Evolutionary conservation across 1,140 invertebrate species (phyloP).

Genomic region (Pissodes strobi): DNA sequence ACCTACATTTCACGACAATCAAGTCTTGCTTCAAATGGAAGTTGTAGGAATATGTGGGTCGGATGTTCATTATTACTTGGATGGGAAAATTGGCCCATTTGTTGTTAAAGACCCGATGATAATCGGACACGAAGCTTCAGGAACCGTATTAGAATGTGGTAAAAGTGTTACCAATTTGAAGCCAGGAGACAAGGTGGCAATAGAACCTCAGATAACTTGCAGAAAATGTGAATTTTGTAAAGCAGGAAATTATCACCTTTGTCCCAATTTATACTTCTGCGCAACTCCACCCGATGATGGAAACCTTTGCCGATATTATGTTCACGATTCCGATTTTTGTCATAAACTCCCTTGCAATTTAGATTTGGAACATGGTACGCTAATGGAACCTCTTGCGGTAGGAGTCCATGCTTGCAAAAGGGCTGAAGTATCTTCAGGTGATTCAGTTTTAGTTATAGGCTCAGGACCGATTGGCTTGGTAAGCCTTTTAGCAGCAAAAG

Average conservation of each 20-base stretch:
- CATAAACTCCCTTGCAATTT: slow-evolving; percentile 89
- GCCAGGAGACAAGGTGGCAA: slow-evolving; percentile 84
- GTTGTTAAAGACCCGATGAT: slow-evolving; percentile 84
- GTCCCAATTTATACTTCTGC: slow-evolving; percentile 81
- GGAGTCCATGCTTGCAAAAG: slow-evolving; percentile 90
- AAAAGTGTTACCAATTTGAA: slow-evolving; percentile 74
- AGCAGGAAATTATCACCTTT: slow-evolving; percentile 88
- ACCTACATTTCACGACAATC: slow-evolving; percentile 82
- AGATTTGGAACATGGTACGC: slow-evolving; percentile 86
- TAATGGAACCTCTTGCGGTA: slow-evolving; percentile 90
- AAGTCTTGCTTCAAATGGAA: slow-evolving; percentile 86
- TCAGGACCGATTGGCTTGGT: slow-evolving; percentile 91
- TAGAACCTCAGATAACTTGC: slow-evolving; percentile 91
- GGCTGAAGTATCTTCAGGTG: slow-evolving; percentile 72
- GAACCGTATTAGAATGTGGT: slow-evolving; percentile 70
- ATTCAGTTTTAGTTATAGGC: slow-evolving; percentile 82
- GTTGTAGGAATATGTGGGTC: slow-evolving; percentile 96
- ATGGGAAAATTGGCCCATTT: slow-evolving; percentile 83
- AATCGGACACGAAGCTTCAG: slow-evolving; percentile 85
- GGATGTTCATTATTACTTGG: slow-evolving; percentile 88
- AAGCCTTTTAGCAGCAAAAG: slow-evolving; percentile 80
- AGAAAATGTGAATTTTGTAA: slow-evolving; percentile 85
- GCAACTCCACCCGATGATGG: slow-evolving; percentile 89
- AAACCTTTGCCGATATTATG: slow-evolving; percentile 80
- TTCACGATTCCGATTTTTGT: slow-evolving; percentile 90